Evolutionary conservation across 1,140 invertebrate species (phyloP).

Genomic region (Aphaenogaster floridana): DNA sequence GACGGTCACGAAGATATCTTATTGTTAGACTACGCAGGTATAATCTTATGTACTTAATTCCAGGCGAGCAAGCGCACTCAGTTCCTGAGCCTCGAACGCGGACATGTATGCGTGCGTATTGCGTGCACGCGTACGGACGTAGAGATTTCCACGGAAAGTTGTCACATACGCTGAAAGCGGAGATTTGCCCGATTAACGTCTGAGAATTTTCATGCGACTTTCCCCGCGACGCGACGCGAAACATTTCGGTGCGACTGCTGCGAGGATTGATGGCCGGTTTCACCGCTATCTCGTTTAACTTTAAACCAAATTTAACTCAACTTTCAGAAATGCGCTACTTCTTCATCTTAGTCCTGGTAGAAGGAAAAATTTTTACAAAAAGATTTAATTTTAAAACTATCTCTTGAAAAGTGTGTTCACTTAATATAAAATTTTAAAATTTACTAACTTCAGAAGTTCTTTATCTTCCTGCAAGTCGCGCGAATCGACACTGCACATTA

Average conservation of each 20-base stretch:
- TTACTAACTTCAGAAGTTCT: neutral
- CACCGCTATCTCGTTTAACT: neutral
- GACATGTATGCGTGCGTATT: neutral
- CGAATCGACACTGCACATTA: neutral
- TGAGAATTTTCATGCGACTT: conserved; percentile 22
- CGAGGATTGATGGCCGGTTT: neutral
- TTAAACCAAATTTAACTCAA: neutral
- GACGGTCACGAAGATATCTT: neutral
- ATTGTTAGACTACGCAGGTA: neutral
- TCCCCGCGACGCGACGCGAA: neutral
- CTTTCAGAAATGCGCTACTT: neutral
- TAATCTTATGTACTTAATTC: conserved; percentile 44
- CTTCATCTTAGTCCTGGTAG: neutral
- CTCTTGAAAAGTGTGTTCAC: neutral
- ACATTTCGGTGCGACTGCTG: neutral
- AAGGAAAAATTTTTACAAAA: neutral
- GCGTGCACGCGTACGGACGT: conserved; percentile 21
- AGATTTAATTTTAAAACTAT: neutral
- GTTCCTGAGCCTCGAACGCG: neutral
- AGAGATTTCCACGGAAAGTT: conserved; percentile 33
- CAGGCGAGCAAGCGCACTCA: neutral
- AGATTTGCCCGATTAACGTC: conserved; percentile 25
- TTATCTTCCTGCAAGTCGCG: neutral
- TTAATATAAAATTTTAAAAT: neutral
- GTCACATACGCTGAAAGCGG: neutral